Conservation (phyloP, 2,888 invertebrate species). For the Pyrgus malvae region DNA sequence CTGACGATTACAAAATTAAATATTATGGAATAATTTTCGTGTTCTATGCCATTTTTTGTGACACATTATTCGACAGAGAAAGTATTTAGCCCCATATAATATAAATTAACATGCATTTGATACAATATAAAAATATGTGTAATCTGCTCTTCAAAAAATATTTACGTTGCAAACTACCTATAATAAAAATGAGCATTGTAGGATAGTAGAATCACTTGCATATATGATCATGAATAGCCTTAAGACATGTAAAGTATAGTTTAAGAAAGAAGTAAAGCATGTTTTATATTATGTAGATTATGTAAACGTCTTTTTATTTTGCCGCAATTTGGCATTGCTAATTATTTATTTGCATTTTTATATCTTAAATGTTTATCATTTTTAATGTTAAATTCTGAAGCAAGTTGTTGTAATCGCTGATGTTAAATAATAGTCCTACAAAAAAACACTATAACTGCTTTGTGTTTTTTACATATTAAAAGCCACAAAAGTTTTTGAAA, state of each 20-base stretch:
- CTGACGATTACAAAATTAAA: no score
- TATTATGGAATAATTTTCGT: no score
- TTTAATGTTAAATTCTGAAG: slow-evolving; percentile 63
- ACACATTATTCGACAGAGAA: background rate
- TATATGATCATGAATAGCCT: slow-evolving; percentile 60
- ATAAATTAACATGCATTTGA: slow-evolving; percentile 32
- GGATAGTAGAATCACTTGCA: slow-evolving; percentile 60
- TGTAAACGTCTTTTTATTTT: slow-evolving; percentile 70
- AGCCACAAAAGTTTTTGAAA: background rate
- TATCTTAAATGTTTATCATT: slow-evolving; percentile 74
- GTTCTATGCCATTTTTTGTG: no score
- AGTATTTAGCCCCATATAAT: slow-evolving; percentile 26
- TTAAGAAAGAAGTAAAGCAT: slow-evolving; percentile 74
- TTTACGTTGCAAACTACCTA: slow-evolving; percentile 25
- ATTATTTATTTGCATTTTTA: slow-evolving; percentile 79
- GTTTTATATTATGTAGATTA: slow-evolving; percentile 80
- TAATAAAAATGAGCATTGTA: slow-evolving; percentile 54
- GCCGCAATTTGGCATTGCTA: slow-evolving; percentile 68
- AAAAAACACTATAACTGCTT: slow-evolving; percentile 31
- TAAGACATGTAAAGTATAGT: slow-evolving; percentile 75
- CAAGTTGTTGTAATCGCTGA: slow-evolving; percentile 69
- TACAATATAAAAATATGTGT: slow-evolving; percentile 24
- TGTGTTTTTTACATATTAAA: slow-evolving; percentile 29
- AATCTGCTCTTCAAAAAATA: slow-evolving; percentile 24
- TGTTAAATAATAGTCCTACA: slow-evolving; percentile 41